Conservation (phyloP, 2,113 vertebrate species). For the Emydocephalus ijimae region DNA sequence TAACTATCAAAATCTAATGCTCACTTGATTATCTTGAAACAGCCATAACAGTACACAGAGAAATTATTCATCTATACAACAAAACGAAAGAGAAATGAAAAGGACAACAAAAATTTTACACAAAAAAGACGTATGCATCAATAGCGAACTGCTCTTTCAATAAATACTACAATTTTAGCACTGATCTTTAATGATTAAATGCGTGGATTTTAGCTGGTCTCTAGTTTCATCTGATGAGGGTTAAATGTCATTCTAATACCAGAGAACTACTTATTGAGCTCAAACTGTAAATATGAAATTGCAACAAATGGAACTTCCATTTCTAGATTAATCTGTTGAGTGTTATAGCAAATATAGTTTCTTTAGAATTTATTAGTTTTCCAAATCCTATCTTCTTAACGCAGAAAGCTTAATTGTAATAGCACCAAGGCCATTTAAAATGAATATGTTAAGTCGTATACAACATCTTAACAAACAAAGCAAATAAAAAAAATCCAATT, state of each 20-base stretch:
- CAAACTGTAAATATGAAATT: not conserved
- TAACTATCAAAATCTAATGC: not conserved
- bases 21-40: slow-evolving; percentile 1
- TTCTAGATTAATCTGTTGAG: not conserved
- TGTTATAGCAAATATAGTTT: not conserved
- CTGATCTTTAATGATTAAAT: not conserved
- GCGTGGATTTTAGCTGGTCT: not conserved
- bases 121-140: not conserved
- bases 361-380: not conserved
- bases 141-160: not conserved
- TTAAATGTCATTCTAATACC: not conserved
- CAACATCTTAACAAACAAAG: not conserved
- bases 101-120: not conserved
- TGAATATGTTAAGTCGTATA: not conserved
- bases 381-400: not conserved
- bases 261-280: not conserved
- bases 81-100: not conserved
- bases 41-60: slow-evolving; percentile 16
- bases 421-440: not conserved
- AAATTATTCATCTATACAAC: slow-evolving; percentile 1
- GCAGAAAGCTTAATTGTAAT: not conserved
- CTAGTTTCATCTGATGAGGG: not conserved
- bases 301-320: not conserved
- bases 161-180: slow-evolving; percentile 1
- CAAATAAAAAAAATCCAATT: not conserved